phyloP scores from a whole-genome alignment of 2,113 vertebrate genomes.

The Agapornis roseicollis region DNA sequence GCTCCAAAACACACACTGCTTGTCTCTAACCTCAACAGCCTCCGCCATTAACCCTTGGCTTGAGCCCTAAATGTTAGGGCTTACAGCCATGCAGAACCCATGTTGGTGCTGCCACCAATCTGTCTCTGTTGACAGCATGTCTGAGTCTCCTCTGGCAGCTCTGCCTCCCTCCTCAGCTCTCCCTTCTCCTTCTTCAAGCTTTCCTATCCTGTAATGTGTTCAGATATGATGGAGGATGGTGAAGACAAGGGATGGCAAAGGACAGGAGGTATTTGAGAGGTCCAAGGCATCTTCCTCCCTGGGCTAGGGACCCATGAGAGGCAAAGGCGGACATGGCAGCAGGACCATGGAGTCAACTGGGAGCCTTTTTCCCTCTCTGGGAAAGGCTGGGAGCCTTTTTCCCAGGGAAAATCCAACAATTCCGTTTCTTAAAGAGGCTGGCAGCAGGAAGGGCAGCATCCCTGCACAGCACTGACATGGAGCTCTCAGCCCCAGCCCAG shows the following conservation, averaged over 20 bases:
- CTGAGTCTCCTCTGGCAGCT: neutral
- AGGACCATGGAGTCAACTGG: neutral
- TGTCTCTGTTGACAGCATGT: neutral
- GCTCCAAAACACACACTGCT: neutral
- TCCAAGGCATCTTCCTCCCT: neutral
- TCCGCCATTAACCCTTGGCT: neutral
- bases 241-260: neutral
- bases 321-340: neutral
- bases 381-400: neutral
- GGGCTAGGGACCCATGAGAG: neutral
- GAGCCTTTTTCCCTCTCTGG: neutral
- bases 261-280: neutral
- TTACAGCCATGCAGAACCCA: neutral
- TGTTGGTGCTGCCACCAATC: neutral
- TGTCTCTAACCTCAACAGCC: neutral
- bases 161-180: neutral
- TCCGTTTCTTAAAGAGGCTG: neutral
- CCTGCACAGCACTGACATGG: neutral
- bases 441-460: neutral
- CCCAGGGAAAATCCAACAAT: neutral
- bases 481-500: neutral
- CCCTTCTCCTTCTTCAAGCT: neutral
- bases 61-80: neutral
- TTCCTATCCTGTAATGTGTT: neutral
- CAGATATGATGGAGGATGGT: rapidly evolving